Conservation (phyloP, 2,888 invertebrate genomes). For the Phortica magna region DNA sequence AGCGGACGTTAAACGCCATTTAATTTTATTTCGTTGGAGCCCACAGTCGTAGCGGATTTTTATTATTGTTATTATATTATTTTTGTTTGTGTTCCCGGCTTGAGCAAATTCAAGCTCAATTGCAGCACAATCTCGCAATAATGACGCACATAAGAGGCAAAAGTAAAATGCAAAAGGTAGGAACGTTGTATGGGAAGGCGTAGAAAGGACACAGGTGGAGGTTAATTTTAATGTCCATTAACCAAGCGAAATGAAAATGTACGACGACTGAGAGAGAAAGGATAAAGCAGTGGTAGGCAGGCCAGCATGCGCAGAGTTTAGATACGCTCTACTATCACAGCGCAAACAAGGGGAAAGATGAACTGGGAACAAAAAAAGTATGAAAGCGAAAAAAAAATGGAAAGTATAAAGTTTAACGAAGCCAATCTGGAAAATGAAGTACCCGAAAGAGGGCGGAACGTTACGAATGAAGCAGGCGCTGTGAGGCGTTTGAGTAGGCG, state of each 20-base stretch:
- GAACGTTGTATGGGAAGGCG: slow-evolving; percentile 13
- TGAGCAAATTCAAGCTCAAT: slow-evolving; percentile 38
- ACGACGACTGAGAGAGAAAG: slow-evolving; percentile 55
- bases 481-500: slow-evolving; percentile 65
- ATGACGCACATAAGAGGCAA: slow-evolving; percentile 34
- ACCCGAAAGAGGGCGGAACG: slow-evolving; percentile 36
- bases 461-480: slow-evolving; percentile 34
- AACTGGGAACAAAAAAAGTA: neutral
- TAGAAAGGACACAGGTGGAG: slow-evolving; percentile 33
- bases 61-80: slow-evolving; percentile 6
- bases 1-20: neutral
- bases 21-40: neutral
- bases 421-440: slow-evolving; percentile 58
- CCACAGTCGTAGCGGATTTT: neutral
- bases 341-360: neutral
- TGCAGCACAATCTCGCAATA: slow-evolving; percentile 45
- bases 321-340: slow-evolving; percentile 54
- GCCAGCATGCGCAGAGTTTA: slow-evolving; percentile 54
- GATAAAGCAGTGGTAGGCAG: slow-evolving; percentile 51
- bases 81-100: neutral
- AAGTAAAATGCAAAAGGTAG: slow-evolving; percentile 26
- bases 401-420: slow-evolving; percentile 71
- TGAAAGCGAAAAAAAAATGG: slow-evolving; percentile 56
- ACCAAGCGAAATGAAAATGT: slow-evolving; percentile 66
- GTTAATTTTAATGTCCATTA: slow-evolving; percentile 75